A percentile compares a stretch with the other conserved stretches of the same genome.
phyloP scores from a whole-genome alignment of 2,888 invertebrate genomes.

The Ellobium chinense region DNA sequence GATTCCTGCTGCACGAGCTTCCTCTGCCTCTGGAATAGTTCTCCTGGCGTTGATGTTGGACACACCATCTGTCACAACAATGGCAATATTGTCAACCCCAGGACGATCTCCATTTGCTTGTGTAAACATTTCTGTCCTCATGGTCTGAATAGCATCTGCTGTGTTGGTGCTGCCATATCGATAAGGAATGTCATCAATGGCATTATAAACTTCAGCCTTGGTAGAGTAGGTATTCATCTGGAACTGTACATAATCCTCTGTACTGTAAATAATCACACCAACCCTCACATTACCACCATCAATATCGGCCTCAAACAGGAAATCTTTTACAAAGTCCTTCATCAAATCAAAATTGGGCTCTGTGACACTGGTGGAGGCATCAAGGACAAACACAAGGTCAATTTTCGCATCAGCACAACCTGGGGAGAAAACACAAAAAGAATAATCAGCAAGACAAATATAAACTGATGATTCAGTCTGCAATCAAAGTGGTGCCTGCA shows the following conservation, averaged over 20 bases:
- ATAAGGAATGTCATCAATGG: constrained; percentile 63
- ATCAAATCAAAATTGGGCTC: constrained; percentile 54
- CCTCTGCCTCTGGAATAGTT: constrained; percentile 69
- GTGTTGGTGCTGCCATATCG: constrained; percentile 73
- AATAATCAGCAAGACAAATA: neutral
- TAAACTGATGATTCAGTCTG: neutral
- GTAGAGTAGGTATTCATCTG: constrained; percentile 57
- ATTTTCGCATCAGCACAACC: constrained; percentile 56
- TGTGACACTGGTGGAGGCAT: constrained; percentile 59
- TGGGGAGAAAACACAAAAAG: no score
- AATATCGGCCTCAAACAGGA: constrained; percentile 58
- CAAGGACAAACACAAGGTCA: constrained; percentile 61
- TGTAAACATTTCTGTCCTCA: constrained; percentile 64
- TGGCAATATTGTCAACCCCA: constrained; percentile 62
- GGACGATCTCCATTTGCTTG: constrained; percentile 67
- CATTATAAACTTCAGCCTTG: constrained; percentile 57
- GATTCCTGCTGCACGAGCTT: constrained; percentile 51
- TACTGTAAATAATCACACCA: constrained; percentile 67
- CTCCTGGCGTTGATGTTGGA: constrained; percentile 70
- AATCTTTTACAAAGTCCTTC: constrained; percentile 55
- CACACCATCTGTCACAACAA: constrained; percentile 72
- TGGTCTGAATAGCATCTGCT: constrained; percentile 67
- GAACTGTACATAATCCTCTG: constrained; percentile 59
- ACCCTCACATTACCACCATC: constrained; percentile 65
- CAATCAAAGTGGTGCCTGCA: no score